These are phyloP conservation scores for Cynaeus angustus DNA, from an alignment of 2,888 invertebrate species.

Conservation along the genomic window DNA sequence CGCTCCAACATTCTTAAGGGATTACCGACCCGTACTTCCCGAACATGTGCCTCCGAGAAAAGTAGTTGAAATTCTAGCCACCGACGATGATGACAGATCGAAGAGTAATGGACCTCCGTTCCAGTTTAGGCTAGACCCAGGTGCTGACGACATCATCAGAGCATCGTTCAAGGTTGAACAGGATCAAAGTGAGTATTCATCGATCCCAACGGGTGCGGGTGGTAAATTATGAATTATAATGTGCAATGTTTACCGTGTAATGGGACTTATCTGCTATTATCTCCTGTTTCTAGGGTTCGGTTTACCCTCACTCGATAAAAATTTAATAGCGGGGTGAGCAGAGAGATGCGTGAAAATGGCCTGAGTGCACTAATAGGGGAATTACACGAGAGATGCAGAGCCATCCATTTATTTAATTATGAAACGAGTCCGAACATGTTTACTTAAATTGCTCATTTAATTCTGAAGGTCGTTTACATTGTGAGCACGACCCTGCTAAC, in stretches of 20 bases:
- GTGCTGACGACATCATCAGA: slow-evolving; percentile 93
- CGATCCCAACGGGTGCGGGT: background rate
- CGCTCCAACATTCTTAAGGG: slow-evolving; percentile 93
- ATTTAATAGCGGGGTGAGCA: background rate
- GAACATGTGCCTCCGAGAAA: slow-evolving; percentile 94
- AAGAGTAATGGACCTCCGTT: slow-evolving; percentile 98
- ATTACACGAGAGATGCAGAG: slow-evolving; percentile 1
- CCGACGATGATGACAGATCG: slow-evolving; percentile 94
- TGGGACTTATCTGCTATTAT: slow-evolving; percentile 27
- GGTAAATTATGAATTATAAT: slow-evolving; percentile 36
- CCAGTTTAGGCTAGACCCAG: slow-evolving; percentile 93
- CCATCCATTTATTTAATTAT: slow-evolving; percentile 3
- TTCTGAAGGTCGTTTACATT: background rate
- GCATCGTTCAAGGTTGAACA: slow-evolving; percentile 97
- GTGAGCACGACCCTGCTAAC: background rate
- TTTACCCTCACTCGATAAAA: background rate
- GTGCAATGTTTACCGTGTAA: slow-evolving; percentile 24
- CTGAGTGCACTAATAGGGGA: slow-evolving; percentile 6
- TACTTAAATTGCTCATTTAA: slow-evolving; percentile 1
- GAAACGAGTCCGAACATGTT: background rate
- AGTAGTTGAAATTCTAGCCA: slow-evolving; percentile 93
- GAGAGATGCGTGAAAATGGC: background rate
- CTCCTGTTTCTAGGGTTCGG: slow-evolving; percentile 5
- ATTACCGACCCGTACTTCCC: slow-evolving; percentile 92
- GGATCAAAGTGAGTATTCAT: slow-evolving; percentile 86